Conservation (phyloP, 2,797 vertebrate species). For the Pteropus rufus region DNA sequence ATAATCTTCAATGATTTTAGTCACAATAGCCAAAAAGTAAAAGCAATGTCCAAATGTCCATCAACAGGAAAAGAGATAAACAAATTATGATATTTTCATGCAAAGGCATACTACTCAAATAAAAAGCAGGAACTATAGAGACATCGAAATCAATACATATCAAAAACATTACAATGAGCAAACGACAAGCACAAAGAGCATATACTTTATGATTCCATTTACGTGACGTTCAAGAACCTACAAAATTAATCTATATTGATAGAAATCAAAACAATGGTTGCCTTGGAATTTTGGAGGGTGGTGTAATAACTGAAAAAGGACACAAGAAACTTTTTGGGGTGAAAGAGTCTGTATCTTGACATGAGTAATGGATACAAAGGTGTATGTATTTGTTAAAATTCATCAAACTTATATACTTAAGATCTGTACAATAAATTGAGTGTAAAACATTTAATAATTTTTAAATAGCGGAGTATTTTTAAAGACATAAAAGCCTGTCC, state of each 20-base stretch:
- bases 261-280: background rate
- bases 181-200: background rate
- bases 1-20: background rate
- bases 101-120: background rate
- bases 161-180: background rate
- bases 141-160: background rate
- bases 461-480: background rate
- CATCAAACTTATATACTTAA: background rate
- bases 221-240: background rate
- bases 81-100: background rate
- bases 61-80: background rate
- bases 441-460: background rate
- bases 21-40: background rate
- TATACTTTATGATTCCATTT: background rate
- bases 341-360: background rate
- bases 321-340: background rate
- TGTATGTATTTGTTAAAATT: background rate
- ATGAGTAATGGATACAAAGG: background rate
- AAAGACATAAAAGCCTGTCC: background rate
- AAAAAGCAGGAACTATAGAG: background rate
- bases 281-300: background rate
- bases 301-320: background rate
- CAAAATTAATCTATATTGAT: background rate
- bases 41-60: background rate
- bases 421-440: background rate